Evolutionary conservation across 2,888 invertebrate genomes (phyloP).

Genomic region (Vesta saturnalis): DNA sequence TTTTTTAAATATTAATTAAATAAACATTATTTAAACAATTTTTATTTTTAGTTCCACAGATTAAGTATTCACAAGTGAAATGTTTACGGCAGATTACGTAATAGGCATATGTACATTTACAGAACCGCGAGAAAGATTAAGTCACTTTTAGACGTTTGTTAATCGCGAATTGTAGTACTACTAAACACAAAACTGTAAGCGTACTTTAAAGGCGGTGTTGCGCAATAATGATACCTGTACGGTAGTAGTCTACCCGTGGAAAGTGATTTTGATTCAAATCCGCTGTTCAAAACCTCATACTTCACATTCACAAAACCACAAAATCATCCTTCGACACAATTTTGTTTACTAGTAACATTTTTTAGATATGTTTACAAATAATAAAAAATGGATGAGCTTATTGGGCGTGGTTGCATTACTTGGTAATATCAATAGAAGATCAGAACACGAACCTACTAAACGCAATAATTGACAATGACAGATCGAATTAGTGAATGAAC

Average conservation of each 20-base stretch:
- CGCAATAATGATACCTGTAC: slow-evolving; percentile 43
- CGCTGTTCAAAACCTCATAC: neutral
- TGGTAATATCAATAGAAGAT: no score
- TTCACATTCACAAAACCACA: neutral
- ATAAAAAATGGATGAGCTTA: no score
- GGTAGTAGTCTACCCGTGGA: slow-evolving; percentile 41
- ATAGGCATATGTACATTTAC: neutral
- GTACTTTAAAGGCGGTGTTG: slow-evolving; percentile 37
- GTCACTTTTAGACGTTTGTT: slow-evolving; percentile 2
- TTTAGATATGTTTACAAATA: neutral
- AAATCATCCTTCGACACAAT: neutral
- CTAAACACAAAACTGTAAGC: slow-evolving; percentile 21
- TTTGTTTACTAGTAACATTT: no score
- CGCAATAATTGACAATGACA: no score
- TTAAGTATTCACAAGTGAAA: no score
- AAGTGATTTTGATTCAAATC: slow-evolving; percentile 37
- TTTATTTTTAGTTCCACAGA: neutral
- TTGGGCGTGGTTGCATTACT: no score
- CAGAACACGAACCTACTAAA: no score
- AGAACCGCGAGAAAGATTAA: neutral
- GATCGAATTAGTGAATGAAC: no score
- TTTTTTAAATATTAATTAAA: slow-evolving; percentile 29
- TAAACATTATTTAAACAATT: neutral
- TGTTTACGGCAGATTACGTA: neutral
- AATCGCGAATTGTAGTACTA: slow-evolving; percentile 20